phyloP scores from a whole-genome alignment of 2,888 invertebrate genomes.

The Sicus ferrugineus region DNA sequence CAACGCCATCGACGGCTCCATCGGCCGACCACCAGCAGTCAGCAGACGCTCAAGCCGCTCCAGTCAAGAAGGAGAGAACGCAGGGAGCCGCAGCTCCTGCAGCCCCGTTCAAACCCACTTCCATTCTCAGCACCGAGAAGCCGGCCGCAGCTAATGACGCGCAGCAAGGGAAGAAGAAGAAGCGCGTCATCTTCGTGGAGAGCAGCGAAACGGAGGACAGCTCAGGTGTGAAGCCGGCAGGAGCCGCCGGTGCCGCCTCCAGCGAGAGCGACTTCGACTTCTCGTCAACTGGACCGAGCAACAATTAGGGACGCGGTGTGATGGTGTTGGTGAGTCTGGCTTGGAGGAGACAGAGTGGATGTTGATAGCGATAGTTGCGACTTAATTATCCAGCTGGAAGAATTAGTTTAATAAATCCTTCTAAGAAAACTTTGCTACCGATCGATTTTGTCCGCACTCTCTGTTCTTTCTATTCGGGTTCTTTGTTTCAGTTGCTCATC shows the following conservation, averaged over 20 bases:
- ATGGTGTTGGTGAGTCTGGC: conserved; percentile 5
- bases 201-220: conserved; percentile 64
- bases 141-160: conserved; percentile 55
- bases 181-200: conserved; percentile 63
- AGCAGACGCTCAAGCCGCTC: neutral
- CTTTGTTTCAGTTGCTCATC: no score
- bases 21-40: neutral
- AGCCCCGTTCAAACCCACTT: conserved; percentile 48
- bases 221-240: conserved; percentile 51
- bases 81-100: neutral
- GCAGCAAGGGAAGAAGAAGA: conserved; percentile 63
- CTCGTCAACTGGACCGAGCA: conserved; percentile 52
- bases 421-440: no score
- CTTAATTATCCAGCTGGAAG: no score
- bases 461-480: no score
- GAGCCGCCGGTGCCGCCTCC: conserved; percentile 34
- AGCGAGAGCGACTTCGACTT: conserved; percentile 64
- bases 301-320: conserved; percentile 31
- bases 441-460: no score
- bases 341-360: neutral
- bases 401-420: no score
- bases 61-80: neutral
- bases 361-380: neutral
- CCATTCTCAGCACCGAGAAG: conserved; percentile 50
- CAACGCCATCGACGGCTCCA: neutral